A percentile compares a stretch with the other conserved stretches of the same genome.
phyloP scores from a whole-genome alignment of 2,113 vertebrate genomes.

The Strix uralensis region DNA sequence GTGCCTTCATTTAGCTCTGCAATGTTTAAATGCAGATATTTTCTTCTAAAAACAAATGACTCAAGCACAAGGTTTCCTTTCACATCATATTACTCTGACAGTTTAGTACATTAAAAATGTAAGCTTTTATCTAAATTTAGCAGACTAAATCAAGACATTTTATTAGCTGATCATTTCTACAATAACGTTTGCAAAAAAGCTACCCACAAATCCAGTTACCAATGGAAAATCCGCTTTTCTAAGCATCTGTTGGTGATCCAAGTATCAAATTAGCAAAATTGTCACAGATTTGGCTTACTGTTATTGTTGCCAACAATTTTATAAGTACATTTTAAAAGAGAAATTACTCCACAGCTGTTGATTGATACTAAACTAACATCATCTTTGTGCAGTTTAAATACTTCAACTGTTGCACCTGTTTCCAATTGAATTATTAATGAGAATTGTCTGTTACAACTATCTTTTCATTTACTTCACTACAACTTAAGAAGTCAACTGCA shows the following conservation, averaged over 20 bases:
- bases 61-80: not conserved
- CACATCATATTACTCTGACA: not conserved
- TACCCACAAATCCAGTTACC: not conserved
- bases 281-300: not conserved
- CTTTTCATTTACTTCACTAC: not conserved
- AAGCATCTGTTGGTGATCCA: not conserved
- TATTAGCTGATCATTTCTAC: not conserved
- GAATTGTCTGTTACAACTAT: not conserved
- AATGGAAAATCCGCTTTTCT: not conserved
- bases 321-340: conserved; percentile 58
- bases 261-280: conserved; percentile 13
- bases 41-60: not conserved
- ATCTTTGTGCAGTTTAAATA: conserved; percentile 41
- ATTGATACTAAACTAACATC: conserved; percentile 26
- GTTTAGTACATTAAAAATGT: not conserved
- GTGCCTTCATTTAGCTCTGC: not conserved
- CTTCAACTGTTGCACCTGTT: conserved; percentile 28
- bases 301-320: conserved; percentile 34
- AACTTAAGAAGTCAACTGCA: not conserved
- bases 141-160: not conserved
- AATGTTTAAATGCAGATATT: not conserved
- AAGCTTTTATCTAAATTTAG: not conserved
- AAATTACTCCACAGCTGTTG: conserved; percentile 61
- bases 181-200: not conserved
- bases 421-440: conserved; percentile 38